A percentile compares a stretch with the other conserved stretches of the same genome.
Conservation (phyloP, 2,888 invertebrate genomes). For the Gymnocheta viridis region DNA sequence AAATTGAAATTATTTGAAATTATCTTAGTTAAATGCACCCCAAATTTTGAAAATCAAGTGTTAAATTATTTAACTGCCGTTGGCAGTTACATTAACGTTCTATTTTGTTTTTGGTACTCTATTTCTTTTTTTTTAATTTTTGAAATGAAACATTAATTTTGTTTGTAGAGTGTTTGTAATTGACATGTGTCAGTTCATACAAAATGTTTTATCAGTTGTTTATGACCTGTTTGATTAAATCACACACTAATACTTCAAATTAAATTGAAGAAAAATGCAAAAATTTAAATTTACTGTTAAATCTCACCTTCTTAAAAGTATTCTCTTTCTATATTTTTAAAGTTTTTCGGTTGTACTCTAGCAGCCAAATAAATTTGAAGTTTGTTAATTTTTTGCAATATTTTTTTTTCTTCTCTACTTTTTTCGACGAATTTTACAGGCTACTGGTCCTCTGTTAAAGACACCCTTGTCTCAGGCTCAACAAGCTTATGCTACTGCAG, state of each 20-base stretch:
- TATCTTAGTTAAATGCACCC: slow-evolving; percentile 49
- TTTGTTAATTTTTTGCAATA: slow-evolving; percentile 41
- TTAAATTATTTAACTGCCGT: slow-evolving; percentile 43
- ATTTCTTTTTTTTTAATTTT: slow-evolving; percentile 1
- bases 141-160: slow-evolving; percentile 45
- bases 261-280: slow-evolving; percentile 22
- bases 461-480: slow-evolving; percentile 90
- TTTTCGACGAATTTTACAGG: slow-evolving; percentile 80
- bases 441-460: slow-evolving; percentile 90
- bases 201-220: slow-evolving; percentile 48
- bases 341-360: slow-evolving; percentile 38
- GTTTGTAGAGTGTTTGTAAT: slow-evolving; percentile 49
- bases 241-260: slow-evolving; percentile 58
- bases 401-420: slow-evolving; percentile 33
- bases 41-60: slow-evolving; percentile 31
- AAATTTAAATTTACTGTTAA: slow-evolving; percentile 38
- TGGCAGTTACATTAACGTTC: slow-evolving; percentile 34
- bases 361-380: slow-evolving; percentile 32
- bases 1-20: slow-evolving; percentile 16
- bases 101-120: neutral
- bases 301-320: slow-evolving; percentile 48
- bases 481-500: slow-evolving; percentile 94
- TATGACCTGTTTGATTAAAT: slow-evolving; percentile 57
- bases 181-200: slow-evolving; percentile 52
- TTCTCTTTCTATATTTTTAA: slow-evolving; percentile 37